Conservation (phyloP, 1,140 invertebrate species). For the Bathynomus jamesi region DNA sequence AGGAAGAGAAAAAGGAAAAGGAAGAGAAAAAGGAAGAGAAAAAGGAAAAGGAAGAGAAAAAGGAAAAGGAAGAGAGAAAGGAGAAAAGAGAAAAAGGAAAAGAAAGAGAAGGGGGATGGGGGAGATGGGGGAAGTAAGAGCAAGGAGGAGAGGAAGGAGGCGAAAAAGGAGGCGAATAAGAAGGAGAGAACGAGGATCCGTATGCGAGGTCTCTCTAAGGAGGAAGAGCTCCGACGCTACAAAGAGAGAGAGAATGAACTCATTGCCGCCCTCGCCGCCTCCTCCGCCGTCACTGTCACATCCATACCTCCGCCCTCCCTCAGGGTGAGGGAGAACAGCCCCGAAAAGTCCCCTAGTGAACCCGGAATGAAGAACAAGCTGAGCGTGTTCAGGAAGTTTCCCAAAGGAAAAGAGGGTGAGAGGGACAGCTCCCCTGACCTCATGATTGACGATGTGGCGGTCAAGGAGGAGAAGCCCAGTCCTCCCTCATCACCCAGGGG, state of each 20-base stretch:
- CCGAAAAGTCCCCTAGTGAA: neutral
- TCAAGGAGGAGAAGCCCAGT: neutral
- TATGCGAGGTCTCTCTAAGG: neutral
- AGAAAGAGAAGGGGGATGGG: neutral
- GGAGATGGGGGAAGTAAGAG: no score
- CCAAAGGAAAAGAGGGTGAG: neutral
- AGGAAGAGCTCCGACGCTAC: neutral
- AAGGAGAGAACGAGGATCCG: neutral
- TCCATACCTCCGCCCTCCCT: neutral
- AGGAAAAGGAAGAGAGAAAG: slow-evolving; percentile 15
- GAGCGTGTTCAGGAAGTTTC: neutral
- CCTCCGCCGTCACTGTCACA: neutral
- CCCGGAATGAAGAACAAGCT: neutral
- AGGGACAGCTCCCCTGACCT: neutral
- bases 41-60: slow-evolving; percentile 12
- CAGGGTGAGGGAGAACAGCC: neutral
- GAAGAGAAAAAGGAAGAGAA: slow-evolving; percentile 10
- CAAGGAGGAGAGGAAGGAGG: neutral
- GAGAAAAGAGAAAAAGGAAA: neutral
- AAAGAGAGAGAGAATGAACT: slow-evolving; percentile 5
- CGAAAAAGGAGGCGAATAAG: neutral
- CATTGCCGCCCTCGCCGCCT: neutral
- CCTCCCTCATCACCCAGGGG: neutral
- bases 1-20: slow-evolving; percentile 8
- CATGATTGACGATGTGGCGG: neutral